phyloP scores from a whole-genome alignment of 2,888 invertebrate species.

The Scelioninae gen. 2 region DNA sequence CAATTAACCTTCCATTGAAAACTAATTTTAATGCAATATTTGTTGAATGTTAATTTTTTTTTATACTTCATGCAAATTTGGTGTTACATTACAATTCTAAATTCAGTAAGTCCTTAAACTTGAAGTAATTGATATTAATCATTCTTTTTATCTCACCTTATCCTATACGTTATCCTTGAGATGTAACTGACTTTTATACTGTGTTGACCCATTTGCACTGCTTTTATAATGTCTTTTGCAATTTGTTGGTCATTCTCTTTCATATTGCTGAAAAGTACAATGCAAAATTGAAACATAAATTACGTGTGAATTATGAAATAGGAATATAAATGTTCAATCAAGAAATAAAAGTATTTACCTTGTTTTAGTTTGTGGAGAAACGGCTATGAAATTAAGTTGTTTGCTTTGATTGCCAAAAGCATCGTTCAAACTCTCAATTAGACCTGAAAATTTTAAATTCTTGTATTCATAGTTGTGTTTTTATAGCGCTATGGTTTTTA shows the following conservation, averaged over 20 bases:
- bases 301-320: no score
- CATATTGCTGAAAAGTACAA: conserved; percentile 58
- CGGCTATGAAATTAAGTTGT: conserved; percentile 68
- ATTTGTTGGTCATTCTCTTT: conserved; percentile 66
- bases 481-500: no score
- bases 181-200: conserved; percentile 64
- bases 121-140: not conserved
- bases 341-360: conserved; percentile 61
- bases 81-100: no score
- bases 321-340: not conserved
- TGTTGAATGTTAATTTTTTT: no score
- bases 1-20: no score
- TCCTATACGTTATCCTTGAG: conserved; percentile 63
- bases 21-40: no score
- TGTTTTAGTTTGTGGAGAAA: conserved; percentile 66
- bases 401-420: conserved; percentile 64
- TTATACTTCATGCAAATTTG: no score
- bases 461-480: not conserved
- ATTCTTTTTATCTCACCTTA: conserved; percentile 62
- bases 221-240: conserved; percentile 69
- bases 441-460: conserved; percentile 62
- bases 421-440: conserved; percentile 69
- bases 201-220: conserved; percentile 67
- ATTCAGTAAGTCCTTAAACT: no score
- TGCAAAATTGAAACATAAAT: not conserved